Conservation (phyloP, 1,140 invertebrate genomes). For the Lucilia cuprina region DNA sequence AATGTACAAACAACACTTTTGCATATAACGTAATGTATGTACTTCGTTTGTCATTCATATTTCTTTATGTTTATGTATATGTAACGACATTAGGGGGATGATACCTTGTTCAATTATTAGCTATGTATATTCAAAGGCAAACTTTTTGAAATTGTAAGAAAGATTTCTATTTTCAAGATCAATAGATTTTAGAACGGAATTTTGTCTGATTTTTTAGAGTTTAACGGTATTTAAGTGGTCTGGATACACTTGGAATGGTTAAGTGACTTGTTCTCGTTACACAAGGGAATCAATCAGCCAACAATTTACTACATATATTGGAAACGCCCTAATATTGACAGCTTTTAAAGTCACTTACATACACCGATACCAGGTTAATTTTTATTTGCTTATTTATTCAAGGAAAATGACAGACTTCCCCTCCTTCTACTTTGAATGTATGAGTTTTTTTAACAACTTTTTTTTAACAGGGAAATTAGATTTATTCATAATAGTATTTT, state of each 20-base stretch:
- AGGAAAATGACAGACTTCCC: neutral
- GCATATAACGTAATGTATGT: neutral
- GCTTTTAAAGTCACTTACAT: neutral
- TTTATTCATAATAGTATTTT: conserved; percentile 27
- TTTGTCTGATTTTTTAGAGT: no score
- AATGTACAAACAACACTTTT: neutral
- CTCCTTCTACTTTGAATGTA: neutral
- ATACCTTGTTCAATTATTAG: no score
- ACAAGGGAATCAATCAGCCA: no score
- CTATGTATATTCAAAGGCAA: no score
- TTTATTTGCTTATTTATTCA: neutral
- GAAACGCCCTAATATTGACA: neutral
- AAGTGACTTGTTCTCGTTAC: no score
- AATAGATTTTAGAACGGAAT: no score
- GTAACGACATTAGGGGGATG: no score
- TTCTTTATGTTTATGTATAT: neutral
- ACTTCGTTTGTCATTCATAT: neutral
- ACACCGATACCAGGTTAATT: neutral
- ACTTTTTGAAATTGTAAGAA: no score
- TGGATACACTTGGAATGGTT: no score
- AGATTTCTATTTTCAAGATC: no score
- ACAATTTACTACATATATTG: no score
- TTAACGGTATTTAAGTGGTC: no score
- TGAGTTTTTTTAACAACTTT: neutral
- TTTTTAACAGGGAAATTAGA: conserved; percentile 19